These are phyloP conservation scores for Malurus elegans DNA, from an alignment of 2,113 vertebrate genomes.

Conservation along the genomic window DNA sequence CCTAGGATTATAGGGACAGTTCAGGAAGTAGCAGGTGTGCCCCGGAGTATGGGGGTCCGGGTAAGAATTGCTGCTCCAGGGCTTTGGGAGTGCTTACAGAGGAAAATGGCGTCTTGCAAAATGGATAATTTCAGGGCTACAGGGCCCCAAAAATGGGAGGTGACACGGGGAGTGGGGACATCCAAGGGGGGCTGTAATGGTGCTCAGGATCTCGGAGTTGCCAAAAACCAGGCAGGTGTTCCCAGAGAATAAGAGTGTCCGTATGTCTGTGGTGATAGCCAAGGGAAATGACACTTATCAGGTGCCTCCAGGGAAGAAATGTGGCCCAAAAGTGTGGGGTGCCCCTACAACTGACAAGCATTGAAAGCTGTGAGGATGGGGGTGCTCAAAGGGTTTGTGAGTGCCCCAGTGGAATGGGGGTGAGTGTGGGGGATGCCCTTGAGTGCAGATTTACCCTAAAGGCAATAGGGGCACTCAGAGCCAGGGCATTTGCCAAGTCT, in stretches of 20 bases:
- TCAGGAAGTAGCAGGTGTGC: too few species aligned
- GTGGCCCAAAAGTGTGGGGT: neutral
- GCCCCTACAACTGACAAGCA: too few species aligned
- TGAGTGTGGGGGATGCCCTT: neutral
- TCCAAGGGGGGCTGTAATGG: neutral
- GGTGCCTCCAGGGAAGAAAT: neutral
- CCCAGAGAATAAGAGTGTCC: neutral
- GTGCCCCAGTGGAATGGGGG: neutral
- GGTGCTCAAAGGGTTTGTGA: neutral
- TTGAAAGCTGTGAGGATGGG: neutral
- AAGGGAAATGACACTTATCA: neutral
- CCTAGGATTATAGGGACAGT: neutral
- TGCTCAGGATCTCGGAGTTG: neutral
- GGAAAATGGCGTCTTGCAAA: neutral
- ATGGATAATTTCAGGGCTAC: neutral
- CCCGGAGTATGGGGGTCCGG: rapidly evolving
- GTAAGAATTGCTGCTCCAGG: too few species aligned
- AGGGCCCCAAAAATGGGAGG: neutral
- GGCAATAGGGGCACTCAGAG: neutral
- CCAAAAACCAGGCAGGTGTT: neutral
- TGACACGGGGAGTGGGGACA: neutral
- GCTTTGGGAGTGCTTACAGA: neutral
- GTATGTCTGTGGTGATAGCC: neutral
- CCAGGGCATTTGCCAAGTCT: rapidly evolving
- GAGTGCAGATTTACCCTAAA: neutral